Base-by-base conservation (phyloP, 1,140 invertebrate genomes). In the Leptonema lineaticorne region DNA sequence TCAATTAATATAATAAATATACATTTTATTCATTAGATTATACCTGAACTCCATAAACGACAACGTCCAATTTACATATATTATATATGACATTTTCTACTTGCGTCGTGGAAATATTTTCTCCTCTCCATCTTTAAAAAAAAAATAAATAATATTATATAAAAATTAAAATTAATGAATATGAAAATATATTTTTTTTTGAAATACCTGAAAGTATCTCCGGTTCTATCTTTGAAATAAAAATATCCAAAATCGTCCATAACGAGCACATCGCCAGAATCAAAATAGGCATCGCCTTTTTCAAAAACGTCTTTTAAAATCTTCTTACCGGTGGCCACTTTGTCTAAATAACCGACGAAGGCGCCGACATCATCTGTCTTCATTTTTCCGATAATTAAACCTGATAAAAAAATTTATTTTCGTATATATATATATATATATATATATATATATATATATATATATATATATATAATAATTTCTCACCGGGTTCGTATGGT, bases 61-160 rank as follows among this genome's bases (percentile, higher is more conserved):
- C 85, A 71, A 86, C 88, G 11, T 95, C 92, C 2, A 91, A 74
- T 29, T 88, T 87, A 45, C 93, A 82, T 26, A 92, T 82, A 70
- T 92, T 92, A 72, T 91, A 94, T 45, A 99, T 89, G 0, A 95
- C 88, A 24, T 89, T 92, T 83, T 99, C 97, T 0, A 99, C 94
- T 83, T 99, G 96, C n/a, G 90, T 88, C 3, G 97, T 98, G 0
- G 95, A 93, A 0, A 99, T 95, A 78, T 99, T 99, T 81, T 99
- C 97, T 27, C 96, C 96, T 67, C 91, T 88, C 91, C 91, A 94
- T 72, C 96, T 91, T 77, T 83, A 77, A 89, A 72, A 53, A 26
- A 2, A 14, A 16, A 3, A 41, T 7, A 2, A 3, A 16, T 20
- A 1, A 22, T 7, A 24, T 26, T 50, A 50, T 50, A 50, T 20